Conservation (phyloP, 2,797 vertebrate species). For the Falco peregrinus region DNA sequence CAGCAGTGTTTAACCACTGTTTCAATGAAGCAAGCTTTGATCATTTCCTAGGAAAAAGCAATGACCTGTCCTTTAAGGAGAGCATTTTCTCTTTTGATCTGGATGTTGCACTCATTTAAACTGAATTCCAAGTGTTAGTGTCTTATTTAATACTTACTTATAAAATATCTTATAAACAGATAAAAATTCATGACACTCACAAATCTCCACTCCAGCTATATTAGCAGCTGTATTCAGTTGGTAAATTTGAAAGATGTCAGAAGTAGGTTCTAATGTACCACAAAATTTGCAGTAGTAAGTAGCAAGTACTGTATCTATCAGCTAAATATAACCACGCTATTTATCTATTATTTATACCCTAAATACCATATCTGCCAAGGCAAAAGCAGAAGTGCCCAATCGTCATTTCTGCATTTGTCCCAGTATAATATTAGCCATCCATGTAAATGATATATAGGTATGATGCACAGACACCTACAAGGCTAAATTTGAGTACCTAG, state of each 20-base stretch:
- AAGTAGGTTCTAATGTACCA: background rate
- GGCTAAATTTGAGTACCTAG: background rate
- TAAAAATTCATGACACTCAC: background rate
- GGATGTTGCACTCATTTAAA: background rate
- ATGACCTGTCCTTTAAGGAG: background rate
- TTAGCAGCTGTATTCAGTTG: background rate
- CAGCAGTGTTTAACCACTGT: slow-evolving; percentile 3
- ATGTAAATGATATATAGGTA: background rate
- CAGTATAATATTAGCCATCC: background rate
- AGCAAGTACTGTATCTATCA: background rate
- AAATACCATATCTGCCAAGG: background rate
- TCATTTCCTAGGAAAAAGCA: background rate
- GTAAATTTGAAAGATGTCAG: background rate
- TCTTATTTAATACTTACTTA: slow-evolving; percentile 1
- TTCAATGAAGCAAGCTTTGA: slow-evolving; percentile 49
- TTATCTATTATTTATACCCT: background rate
- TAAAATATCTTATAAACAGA: slow-evolving; percentile 13
- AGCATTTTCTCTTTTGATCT: background rate
- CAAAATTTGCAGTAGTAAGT: background rate
- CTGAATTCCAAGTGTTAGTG: background rate
- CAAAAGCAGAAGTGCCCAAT: background rate
- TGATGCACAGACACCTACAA: background rate
- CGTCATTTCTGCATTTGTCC: background rate
- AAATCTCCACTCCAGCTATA: background rate
- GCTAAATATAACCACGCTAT: background rate